phyloP scores from a whole-genome alignment of 1,140 invertebrate genomes.

The Magallana ariakensis region DNA sequence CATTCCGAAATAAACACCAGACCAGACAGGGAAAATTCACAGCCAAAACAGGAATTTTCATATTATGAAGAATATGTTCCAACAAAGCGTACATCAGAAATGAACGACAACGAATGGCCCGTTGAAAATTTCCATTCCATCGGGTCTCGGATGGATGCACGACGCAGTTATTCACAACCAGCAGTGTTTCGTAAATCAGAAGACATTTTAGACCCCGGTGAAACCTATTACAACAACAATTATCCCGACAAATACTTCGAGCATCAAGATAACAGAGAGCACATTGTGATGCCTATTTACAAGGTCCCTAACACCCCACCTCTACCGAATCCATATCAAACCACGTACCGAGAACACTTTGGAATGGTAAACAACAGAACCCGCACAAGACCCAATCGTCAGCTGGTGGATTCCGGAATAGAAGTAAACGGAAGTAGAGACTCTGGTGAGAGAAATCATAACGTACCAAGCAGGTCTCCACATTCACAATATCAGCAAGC shows the following conservation, averaged over 20 bases:
- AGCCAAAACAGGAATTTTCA: background rate
- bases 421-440: constrained; percentile 16
- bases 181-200: background rate
- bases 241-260: background rate
- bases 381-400: background rate
- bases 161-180: constrained; percentile 20
- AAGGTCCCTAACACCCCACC: background rate
- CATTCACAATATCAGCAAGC: background rate
- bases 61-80: background rate
- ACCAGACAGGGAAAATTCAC: background rate
- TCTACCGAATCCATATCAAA: background rate
- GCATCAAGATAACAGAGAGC: background rate
- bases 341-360: constrained; percentile 8
- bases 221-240: background rate
- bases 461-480: too few relatives aligned
- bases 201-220: background rate
- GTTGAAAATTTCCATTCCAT: background rate
- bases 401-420: background rate
- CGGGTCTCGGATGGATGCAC: background rate
- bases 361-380: background rate
- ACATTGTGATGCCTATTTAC: constrained; percentile 19
- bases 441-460: background rate
- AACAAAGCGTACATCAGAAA: background rate
- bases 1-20: background rate
- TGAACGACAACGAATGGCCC: background rate